Evolutionary conservation across 2,888 invertebrate species (phyloP), one percentile per base, ranked within the genome.

Genomic region (Nineta flava): DNA sequence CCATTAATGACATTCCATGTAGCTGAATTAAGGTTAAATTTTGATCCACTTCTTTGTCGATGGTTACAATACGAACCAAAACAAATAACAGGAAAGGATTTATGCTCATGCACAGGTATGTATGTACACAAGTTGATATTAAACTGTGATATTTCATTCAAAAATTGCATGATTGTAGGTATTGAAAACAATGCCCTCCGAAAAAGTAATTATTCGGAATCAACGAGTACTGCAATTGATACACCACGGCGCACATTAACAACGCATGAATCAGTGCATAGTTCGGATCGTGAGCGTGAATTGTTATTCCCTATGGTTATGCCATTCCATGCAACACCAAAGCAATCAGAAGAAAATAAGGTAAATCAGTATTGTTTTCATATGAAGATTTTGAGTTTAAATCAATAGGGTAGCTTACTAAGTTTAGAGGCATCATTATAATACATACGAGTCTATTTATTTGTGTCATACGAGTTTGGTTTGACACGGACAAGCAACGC

Each of bases 21-120:
- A 9, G 66, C 70, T 52, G 70, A 74, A 58, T 70, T 73, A 51
- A 64, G 69, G 54, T 64, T 74, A 35, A 73, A 73, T 32, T 58
- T 81, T 1, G 82, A 83, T 62, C 82, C 82, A 0, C 63, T 82
- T n/a, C 61, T 83, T 10, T 70, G 76, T 47, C 68, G 73, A 40
- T 83, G 79, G 76, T 62, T 83, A n/a, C 67, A 75, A 1, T 83
- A 82, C 61, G 65, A 65, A 44, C 66, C 65, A 51, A 56, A 55
- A 26, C 26, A 13, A 9, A 2, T 44, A 16, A 12, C 35, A 15
- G 26, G 47, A 38, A 34, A 34, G 10, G 35, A 47, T 19, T 17
- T 34, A 19, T 32, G 46, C 7, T 26, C 26, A 7, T 26, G 26
- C 7, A 26, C 26, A 7, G 26, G 26, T 26, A 5, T 26, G 26